A percentile compares a stretch with the other conserved stretches of the same genome.
Conservation (phyloP, 1,140 invertebrate species). For the Drosophila kohkoa region DNA sequence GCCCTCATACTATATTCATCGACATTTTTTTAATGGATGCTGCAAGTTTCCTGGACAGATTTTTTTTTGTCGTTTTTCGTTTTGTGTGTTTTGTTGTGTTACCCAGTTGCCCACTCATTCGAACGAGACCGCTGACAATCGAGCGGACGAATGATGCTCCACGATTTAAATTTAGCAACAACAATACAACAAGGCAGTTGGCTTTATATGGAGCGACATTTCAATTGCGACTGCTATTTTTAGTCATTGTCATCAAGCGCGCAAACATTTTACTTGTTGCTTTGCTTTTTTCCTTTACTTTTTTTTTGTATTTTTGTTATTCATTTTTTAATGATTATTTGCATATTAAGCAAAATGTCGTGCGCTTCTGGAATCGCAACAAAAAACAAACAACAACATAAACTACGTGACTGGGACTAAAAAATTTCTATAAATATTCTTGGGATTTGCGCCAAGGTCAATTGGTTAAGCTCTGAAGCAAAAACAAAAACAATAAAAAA, state of each 20-base stretch:
- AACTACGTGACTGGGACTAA: conserved; percentile 45
- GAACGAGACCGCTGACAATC: conserved; percentile 20
- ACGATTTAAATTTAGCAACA: conserved; percentile 78
- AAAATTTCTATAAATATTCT: conserved; percentile 34
- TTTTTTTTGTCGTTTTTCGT: background rate
- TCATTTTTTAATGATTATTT: conserved; percentile 54
- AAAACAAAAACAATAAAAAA: background rate
- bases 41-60: conserved; percentile 47
- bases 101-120: conserved; percentile 62
- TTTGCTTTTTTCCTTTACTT: conserved; percentile 26
- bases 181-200: conserved; percentile 45
- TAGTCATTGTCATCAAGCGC: conserved; percentile 74
- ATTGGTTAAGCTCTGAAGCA: conserved; percentile 9
- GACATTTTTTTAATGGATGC: conserved; percentile 43
- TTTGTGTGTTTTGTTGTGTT: conserved; percentile 29
- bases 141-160: background rate
- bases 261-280: conserved; percentile 51
- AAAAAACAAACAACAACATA: background rate
- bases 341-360: conserved; percentile 64
- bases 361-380: conserved; percentile 30
- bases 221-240: conserved; percentile 80
- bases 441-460: conserved; percentile 65
- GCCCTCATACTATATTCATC: conserved; percentile 25
- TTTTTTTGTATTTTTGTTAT: conserved; percentile 23
- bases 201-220: conserved; percentile 78